Evolutionary conservation across 1,140 invertebrate species (phyloP), one percentile per base, ranked within the genome.

Genomic region (Atta cephalotes): DNA sequence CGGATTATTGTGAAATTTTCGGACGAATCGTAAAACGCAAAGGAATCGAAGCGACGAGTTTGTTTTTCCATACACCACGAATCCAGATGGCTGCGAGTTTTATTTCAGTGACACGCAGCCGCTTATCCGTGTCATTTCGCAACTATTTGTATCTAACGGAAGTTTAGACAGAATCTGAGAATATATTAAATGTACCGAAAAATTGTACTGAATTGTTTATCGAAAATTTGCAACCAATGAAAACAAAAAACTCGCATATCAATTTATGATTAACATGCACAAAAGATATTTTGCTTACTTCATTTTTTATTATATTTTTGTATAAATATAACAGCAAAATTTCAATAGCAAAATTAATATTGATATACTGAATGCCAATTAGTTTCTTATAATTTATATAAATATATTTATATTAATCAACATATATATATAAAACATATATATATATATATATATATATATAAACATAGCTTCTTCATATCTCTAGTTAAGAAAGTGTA

Each of bases 91-190:
- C 87, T 70, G 35, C 63, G 51, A 74, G 78, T 91, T 92, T 92
- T 92, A 92, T 92, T 92, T 91, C 89, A 85, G 88, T 72, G 91
- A 92, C 88, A 88, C 71, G 88, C 89, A 92, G 90, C 86, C 85
- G 91, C 85, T 92, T 92, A 90, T 77, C 80, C 81, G 85, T 92
- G 89, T 92, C 90, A 87, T 91, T 91, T 77, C 85, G 71, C 58
- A 68, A 84, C 89, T 92, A 92, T 92, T 92, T 91, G 87, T 81
- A 78, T 79, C 63, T 79, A 51, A 80, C 79, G 87, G 85, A 88
- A 90, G 87, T 82, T 91, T 87, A 78, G 62, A 16, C 63, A 63
- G 66, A 80, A 28, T 82, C 39, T 35, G 21, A 18, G 35, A 49
- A 74, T 60, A 72, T 16, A 45, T 35, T 62, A 18, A 25, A 3